Percentiles rank a stretch among this genome's conserved stretches.
These are phyloP conservation scores for Aquatica leii DNA, from an alignment of 2,888 invertebrate species.

Conservation along the genomic window DNA sequence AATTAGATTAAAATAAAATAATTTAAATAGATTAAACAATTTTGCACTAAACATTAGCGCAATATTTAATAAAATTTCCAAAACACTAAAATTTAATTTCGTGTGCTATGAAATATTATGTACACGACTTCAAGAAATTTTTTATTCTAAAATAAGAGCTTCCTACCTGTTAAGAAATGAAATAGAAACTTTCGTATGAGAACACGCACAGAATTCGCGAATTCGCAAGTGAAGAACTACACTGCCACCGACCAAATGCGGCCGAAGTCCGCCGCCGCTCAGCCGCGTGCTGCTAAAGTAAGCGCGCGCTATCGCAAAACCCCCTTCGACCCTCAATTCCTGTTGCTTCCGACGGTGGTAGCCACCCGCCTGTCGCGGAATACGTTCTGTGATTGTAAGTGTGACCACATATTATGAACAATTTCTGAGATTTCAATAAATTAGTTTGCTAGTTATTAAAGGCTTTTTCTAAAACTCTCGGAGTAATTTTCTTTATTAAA, in stretches of 20 bases:
- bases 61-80: background rate
- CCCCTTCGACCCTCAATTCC: slow-evolving; percentile 61
- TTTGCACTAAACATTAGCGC: background rate
- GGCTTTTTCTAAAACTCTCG: slow-evolving; percentile 38
- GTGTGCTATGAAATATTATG: slow-evolving; percentile 32
- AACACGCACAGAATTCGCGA: slow-evolving; percentile 31
- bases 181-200: slow-evolving; percentile 20
- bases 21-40: background rate
- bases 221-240: slow-evolving; percentile 34
- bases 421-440: slow-evolving; percentile 35
- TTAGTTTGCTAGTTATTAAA: slow-evolving; percentile 23
- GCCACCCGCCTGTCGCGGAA: slow-evolving; percentile 58
- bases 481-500: slow-evolving; percentile 30
- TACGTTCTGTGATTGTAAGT: slow-evolving; percentile 49
- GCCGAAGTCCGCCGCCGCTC: slow-evolving; percentile 56
- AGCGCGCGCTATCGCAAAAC: slow-evolving; percentile 64
- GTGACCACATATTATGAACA: slow-evolving; percentile 37
- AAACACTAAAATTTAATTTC: slow-evolving; percentile 13
- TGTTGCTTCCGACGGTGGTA: slow-evolving; percentile 61
- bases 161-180: slow-evolving; percentile 29
- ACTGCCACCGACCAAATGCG: slow-evolving; percentile 52
- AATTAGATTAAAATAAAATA: too few species aligned
- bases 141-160: background rate
- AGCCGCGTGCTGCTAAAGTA: slow-evolving; percentile 59
- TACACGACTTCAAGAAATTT: slow-evolving; percentile 22